Base-by-base conservation (phyloP, 1,140 invertebrate genomes). In the Papilio glaucus region DNA sequence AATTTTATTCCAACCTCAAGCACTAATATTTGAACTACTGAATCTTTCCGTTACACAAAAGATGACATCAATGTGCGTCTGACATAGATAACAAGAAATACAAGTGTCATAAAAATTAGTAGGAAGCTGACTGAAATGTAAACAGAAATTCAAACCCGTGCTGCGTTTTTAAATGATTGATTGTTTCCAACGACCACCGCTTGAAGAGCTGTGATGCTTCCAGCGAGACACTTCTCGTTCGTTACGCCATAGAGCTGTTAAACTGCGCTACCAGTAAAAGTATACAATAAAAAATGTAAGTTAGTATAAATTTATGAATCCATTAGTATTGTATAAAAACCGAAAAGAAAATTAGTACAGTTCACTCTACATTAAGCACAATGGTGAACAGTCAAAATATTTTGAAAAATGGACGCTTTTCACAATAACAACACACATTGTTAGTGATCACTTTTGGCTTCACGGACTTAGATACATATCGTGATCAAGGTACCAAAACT, bases 131-230 rank as follows among this genome's bases (percentile, higher is more conserved):
- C 45, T 7, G 7, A 49, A 49, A 49, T 49, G 45, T 49, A 49
- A 49, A 49, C 45, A 49, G 7, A 45, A 45, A 49, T 49, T 49
- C 8, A 18, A 49, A 49, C 45, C 45, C 18, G 45, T 9, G 45
- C 18, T 18, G 45, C n/a, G n/a, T n/a, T n/a, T 49, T 49, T 49
- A 18, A 49, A 49, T 49, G 45, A 49, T 49, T 49, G 45, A 49
- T 49, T 49, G 45, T 49, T 1, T 49, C 4, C 9, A 49, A 15
- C 18, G 45, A 49, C 45, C 45, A 49, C 15, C 8, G 15, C 10
- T 15, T 49, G 45, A 49, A 21, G 45, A 49, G 8, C 45, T 49
- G 45, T 49, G 18, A 49, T 49, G 45, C 21, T 4, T 8, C 9
- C 45, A 49, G 12, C 38, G 38, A 39, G 15, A 21, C 10, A 24